Evolutionary conservation across 2,113 vertebrate genomes (phyloP).

Genomic region (Pterocles orientalis): DNA sequence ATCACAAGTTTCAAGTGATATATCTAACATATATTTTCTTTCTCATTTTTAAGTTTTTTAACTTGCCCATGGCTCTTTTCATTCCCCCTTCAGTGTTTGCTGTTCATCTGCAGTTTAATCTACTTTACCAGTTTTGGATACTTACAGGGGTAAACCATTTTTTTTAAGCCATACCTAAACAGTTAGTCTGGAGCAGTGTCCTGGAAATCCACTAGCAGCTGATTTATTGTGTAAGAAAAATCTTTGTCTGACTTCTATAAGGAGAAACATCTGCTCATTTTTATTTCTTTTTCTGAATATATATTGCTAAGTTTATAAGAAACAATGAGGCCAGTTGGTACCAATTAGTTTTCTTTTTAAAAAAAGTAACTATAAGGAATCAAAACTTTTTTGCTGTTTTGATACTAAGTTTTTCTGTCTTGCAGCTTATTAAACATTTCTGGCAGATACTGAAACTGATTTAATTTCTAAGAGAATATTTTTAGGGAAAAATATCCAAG

Average conservation of each 20-base stretch:
- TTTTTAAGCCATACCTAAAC: conserved; percentile 66
- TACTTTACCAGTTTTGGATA: conserved; percentile 97
- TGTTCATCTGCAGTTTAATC: conserved; percentile 92
- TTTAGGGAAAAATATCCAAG: neutral
- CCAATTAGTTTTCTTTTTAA: conserved; percentile 72
- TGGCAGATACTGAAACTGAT: conserved; percentile 61
- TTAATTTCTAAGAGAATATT: conserved; percentile 56
- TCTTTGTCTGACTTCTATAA: conserved; percentile 82
- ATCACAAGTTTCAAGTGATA: neutral
- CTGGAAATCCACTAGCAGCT: conserved; percentile 77
- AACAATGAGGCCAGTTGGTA: conserved; percentile 83
- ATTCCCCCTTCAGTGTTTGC: conserved; percentile 88
- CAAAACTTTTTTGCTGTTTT: conserved; percentile 70
- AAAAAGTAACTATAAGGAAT: conserved; percentile 73
- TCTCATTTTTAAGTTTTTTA: conserved; percentile 82
- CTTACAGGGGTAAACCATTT: conserved; percentile 88
- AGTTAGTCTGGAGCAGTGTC: conserved; percentile 72
- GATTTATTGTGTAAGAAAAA: conserved; percentile 87
- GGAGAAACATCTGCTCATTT: conserved; percentile 82
- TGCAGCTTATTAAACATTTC: conserved; percentile 68
- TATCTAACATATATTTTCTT: neutral
- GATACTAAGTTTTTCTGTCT: conserved; percentile 68
- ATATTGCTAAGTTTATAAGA: conserved; percentile 83
- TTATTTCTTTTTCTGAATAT: conserved; percentile 81
- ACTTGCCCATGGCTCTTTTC: conserved; percentile 87